A percentile compares a stretch with the other conserved stretches of the same genome.
Conservation (phyloP, 2,113 vertebrate species). For the Reinhardtius hippoglossoides region DNA sequence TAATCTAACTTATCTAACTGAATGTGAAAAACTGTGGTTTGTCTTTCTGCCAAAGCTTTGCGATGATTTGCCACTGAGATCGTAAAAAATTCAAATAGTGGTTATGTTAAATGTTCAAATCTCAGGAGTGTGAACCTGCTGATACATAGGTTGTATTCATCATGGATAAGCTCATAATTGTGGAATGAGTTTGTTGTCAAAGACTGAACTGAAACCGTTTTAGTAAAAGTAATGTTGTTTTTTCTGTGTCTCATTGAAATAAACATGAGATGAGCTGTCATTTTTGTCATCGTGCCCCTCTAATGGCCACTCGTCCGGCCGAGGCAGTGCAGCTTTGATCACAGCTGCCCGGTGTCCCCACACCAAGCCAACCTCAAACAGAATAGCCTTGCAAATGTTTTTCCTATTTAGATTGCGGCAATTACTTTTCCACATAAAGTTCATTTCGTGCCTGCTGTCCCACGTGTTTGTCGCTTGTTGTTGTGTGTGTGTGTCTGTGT, state of each 20-base stretch:
- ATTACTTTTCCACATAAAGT: slow-evolving; percentile 58
- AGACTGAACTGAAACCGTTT: neutral
- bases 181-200: too few relatives aligned
- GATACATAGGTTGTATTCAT: too few relatives aligned
- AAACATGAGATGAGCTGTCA: slow-evolving; percentile 19
- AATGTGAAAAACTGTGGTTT: too few relatives aligned
- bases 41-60: too few relatives aligned
- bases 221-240: too few relatives aligned
- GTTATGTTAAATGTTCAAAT: too few relatives aligned
- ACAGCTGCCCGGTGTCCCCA: slow-evolving; percentile 32
- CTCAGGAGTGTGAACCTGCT: too few relatives aligned
- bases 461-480: neutral
- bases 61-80: too few relatives aligned
- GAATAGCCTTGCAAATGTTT: slow-evolving; percentile 26
- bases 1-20: too few relatives aligned
- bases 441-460: slow-evolving; percentile 48
- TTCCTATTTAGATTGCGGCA: slow-evolving; percentile 41
- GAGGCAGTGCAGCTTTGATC: slow-evolving; percentile 33
- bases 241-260: slow-evolving; percentile 29
- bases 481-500: slow-evolving; percentile 22
- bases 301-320: slow-evolving; percentile 29
- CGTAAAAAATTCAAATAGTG: too few relatives aligned
- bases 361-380: slow-evolving; percentile 7
- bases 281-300: slow-evolving; percentile 24
- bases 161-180: too few relatives aligned